A percentile compares a stretch with the other conserved stretches of the same genome.
phyloP scores from a whole-genome alignment of 2,113 vertebrate species.

The Daboia siamensis region DNA sequence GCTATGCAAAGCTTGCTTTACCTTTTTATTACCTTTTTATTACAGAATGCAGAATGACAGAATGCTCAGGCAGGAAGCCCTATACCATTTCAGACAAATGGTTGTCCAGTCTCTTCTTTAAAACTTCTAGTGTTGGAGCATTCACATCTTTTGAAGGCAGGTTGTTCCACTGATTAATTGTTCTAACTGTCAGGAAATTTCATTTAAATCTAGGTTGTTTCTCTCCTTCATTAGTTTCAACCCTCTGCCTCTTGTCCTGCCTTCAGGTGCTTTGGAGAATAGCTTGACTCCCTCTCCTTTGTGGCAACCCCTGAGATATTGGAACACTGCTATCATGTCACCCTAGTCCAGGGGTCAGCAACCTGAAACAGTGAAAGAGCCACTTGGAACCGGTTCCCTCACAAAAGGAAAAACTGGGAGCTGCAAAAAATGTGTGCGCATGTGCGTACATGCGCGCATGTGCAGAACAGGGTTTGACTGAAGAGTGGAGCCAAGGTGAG shows the following conservation, averaged over 20 bases:
- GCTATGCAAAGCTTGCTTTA: background rate
- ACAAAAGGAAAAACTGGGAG: no score
- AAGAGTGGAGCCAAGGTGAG: no score
- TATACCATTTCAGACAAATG: background rate
- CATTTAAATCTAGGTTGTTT: background rate
- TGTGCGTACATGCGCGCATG: no score
- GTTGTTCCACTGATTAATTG: background rate
- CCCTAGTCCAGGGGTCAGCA: no score
- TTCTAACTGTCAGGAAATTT: background rate
- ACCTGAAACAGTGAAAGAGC: no score
- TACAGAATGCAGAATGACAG: background rate
- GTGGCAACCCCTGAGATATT: background rate
- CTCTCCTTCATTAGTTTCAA: background rate
- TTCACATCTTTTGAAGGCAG: background rate
- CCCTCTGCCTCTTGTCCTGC: background rate
- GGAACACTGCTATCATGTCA: background rate
- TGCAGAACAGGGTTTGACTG: no score
- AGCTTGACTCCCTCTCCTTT: background rate
- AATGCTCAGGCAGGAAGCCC: background rate
- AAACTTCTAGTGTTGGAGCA: background rate
- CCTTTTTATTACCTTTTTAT: background rate
- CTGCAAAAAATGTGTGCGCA: no score
- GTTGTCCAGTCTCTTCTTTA: background rate
- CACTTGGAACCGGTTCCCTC: no score
- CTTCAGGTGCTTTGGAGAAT: background rate